phyloP scores from a whole-genome alignment of 37 sponge, comb jelly and placozoan species.

The Amphimedon queenslandica region DNA sequence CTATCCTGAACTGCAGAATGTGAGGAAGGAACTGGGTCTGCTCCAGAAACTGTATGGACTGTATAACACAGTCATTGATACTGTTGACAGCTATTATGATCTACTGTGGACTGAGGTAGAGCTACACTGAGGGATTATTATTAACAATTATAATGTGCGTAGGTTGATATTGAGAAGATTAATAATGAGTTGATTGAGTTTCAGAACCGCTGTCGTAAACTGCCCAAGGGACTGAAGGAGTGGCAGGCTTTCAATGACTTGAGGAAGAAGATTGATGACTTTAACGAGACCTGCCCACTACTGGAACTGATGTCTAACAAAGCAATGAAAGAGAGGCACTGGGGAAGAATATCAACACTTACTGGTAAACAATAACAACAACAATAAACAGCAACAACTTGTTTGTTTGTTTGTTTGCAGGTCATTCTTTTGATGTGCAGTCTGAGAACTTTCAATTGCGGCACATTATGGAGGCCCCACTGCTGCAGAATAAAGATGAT shows the following conservation, averaged over 20 bases:
- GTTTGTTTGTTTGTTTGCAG: not conserved
- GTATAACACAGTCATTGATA: slow-evolving; percentile 85
- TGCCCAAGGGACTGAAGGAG: slow-evolving; percentile 95
- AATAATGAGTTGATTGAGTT: slow-evolving; percentile 93
- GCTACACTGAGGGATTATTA: slow-evolving; percentile 1
- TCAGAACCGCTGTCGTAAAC: slow-evolving; percentile 96
- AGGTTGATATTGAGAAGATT: slow-evolving; percentile 92
- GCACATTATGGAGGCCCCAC: slow-evolving; percentile 94
- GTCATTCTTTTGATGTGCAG: slow-evolving; percentile 85
- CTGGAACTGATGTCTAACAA: slow-evolving; percentile 93
- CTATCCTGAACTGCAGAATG: slow-evolving; percentile 73
- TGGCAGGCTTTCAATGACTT: slow-evolving; percentile 96
- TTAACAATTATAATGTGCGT: not conserved
- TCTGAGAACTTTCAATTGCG: slow-evolving; percentile 83
- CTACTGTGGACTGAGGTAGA: slow-evolving; percentile 81
- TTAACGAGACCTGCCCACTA: slow-evolving; percentile 95
- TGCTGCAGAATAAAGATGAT: slow-evolving; percentile 89
- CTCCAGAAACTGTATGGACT: slow-evolving; percentile 95
- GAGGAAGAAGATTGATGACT: slow-evolving; percentile 93
- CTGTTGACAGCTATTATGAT: slow-evolving; percentile 92
- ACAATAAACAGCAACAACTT: no score
- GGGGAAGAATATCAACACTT: slow-evolving; percentile 74
- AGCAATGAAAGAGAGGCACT: slow-evolving; percentile 95
- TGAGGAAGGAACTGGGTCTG: slow-evolving; percentile 79
- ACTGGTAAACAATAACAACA: no score